These are phyloP conservation scores for Tichodroma muraria DNA, from an alignment of 2,113 vertebrate species.

Conservation along the genomic window DNA sequence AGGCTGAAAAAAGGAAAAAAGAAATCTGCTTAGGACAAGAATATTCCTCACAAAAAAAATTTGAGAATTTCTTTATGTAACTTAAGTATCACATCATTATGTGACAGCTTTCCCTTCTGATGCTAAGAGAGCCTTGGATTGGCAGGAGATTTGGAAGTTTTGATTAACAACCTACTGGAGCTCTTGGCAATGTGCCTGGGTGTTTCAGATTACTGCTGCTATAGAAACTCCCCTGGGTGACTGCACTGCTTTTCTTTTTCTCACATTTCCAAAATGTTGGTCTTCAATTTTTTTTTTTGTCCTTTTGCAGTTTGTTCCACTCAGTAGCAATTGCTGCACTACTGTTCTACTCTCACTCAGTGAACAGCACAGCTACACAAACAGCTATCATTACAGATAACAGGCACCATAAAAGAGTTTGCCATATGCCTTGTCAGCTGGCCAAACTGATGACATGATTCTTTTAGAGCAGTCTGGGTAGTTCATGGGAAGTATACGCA, in stretches of 20 bases:
- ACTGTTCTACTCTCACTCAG: background rate
- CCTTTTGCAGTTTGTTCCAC: background rate
- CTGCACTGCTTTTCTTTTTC: background rate
- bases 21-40: background rate
- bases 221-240: slow-evolving; percentile 31
- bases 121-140: slow-evolving; percentile 4
- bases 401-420: slow-evolving; percentile 1
- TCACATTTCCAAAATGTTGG: background rate
- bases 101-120: slow-evolving; percentile 4
- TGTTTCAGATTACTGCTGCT: slow-evolving; percentile 34
- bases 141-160: slow-evolving; percentile 43
- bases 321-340: slow-evolving; percentile 1
- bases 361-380: background rate
- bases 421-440: slow-evolving; percentile 34
- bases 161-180: slow-evolving; percentile 32
- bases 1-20: background rate
- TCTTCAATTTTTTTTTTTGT: background rate
- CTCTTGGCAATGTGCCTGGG: slow-evolving; percentile 23
- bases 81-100: slow-evolving; percentile 9
- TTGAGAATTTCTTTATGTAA: background rate
- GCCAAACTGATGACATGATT: background rate
- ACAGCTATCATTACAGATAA: slow-evolving; percentile 28
- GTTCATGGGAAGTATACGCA: background rate
- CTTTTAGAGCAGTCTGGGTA: background rate
- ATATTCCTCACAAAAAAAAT: background rate